Evolutionary conservation across 1,140 invertebrate genomes (phyloP), one percentile per base, ranked within the genome.

Genomic region (Trissolcus basalis): DNA sequence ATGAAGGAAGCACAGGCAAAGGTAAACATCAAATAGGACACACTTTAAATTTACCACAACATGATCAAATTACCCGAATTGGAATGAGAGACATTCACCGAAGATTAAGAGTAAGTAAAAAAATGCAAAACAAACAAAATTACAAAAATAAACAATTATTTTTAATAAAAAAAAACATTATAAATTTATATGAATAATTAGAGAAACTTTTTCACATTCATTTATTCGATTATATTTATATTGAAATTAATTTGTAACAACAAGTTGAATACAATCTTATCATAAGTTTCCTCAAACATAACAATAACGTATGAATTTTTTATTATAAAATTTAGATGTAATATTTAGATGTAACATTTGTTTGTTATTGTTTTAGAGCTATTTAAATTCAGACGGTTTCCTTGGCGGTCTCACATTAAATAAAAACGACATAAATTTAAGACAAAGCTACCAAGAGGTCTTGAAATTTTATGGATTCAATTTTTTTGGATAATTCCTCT

Each of bases 21-120:
- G 92, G 93, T 12, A 90, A 90, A 16, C 89, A 90, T 16, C 93
- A 96, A 83, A 92, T 96, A 35, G 88, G 91, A 13, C 90, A 92
- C 45, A 90, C 90, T 0, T 85, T 94, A 61, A 89, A 91, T 16
- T 82, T 95, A 43, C 94, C 94, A 0, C 90, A 90, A 79, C 92
- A 94, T 80, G 89, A 91, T 36, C 91, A 93, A 68, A 82, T 93
- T 15, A 91, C 93, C 54, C 89, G 94, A 58, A 90, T 95, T 55
- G 94, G 94, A 16, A 91, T 95, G 78, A 89, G 94, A 49, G 94
- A 96, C 86, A 93, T 96, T 55, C 93, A 95, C 81, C 89, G 93
- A 32, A 90, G 92, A 63, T 87, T 94, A 32, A 91, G 93, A 89
- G 93, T 94, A 86, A 92, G 90, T 73, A 10, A 50, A 27, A 27